Base-by-base conservation (phyloP, 1,140 invertebrate genomes). In the Ditylenchus dipsaci region DNA sequence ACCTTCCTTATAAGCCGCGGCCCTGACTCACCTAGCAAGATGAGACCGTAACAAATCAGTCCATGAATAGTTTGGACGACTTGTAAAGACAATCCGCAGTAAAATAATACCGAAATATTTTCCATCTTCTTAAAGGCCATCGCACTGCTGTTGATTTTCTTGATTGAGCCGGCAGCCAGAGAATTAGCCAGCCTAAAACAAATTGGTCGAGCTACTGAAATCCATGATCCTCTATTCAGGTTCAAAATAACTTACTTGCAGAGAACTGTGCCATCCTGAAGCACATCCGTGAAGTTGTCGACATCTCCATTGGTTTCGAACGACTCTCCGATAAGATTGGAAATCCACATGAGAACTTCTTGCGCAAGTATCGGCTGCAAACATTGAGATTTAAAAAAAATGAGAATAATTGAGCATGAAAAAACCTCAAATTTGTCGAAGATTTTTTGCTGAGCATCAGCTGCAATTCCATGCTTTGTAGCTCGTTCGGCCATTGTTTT, bases 41-140 rank as follows among this genome's bases (percentile, higher is more conserved):
- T n/a, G n/a, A n/a, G n/a, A n/a, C n/a, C n/a, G n/a, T n/a, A n/a
- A n/a, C n/a, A n/a, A n/a, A n/a, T n/a, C n/a, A n/a, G n/a, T n/a
- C n/a, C n/a, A n/a, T n/a, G n/a, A n/a, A n/a, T n/a, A n/a, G n/a
- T n/a, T n/a, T n/a, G n/a, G n/a, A n/a, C n/a, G n/a, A n/a, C n/a
- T n/a, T n/a, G n/a, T n/a, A n/a, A n/a, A n/a, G n/a, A n/a, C 33
- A 38, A 11, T 38, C 11, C 33, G 33, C 11, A 38, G 11, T 38
- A 5, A 38, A 38, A 38, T 11, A 38, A 5, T 38, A 38, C 33
- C 13, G 73, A 76, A 45, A 78, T 78, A 42, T 78, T 78, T 57
- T 78, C 76, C 76, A 78, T 78, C 65, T 76, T 63, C 47, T 78
- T 78, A 67, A 78, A 78, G 13, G 76, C 76, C 76, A 78, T 76